phyloP scores from a whole-genome alignment of 2,797 vertebrate species.

The Carduelis carduelis region DNA sequence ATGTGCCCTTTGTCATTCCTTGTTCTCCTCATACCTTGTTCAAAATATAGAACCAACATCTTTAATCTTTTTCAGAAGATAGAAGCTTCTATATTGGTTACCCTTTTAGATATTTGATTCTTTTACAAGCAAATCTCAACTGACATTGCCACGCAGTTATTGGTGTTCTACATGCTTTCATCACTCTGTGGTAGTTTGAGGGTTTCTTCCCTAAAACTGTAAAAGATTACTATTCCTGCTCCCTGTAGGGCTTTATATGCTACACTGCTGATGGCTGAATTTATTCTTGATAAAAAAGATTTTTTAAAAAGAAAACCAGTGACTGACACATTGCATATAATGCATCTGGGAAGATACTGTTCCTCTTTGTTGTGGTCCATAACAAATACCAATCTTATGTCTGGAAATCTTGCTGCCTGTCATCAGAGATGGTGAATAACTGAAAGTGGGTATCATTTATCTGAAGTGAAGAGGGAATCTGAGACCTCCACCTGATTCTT shows the following conservation, averaged over 20 bases:
- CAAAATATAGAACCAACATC: neutral
- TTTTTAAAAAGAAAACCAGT: neutral
- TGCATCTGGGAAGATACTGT: neutral
- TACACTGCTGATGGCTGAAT: neutral
- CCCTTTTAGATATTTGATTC: neutral
- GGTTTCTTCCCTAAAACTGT: neutral
- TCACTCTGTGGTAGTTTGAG: neutral
- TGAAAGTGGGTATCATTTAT: neutral
- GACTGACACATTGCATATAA: neutral
- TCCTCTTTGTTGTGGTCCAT: neutral
- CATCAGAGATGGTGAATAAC: neutral
- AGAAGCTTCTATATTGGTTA: neutral
- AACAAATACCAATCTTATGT: neutral
- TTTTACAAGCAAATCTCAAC: neutral
- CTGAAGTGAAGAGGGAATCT: neutral
- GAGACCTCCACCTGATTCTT: neutral
- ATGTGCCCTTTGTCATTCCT: neutral
- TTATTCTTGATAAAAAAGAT: slow-evolving; percentile 27
- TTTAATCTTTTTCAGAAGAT: slow-evolving; percentile 6
- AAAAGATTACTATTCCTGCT: neutral
- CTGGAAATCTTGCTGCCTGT: slow-evolving; percentile 5
- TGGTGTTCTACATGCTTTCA: neutral
- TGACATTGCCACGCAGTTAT: neutral
- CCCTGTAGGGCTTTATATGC: neutral
- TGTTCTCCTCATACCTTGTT: neutral